Percentiles rank a stretch among this genome's conserved stretches.
Conservation (phyloP, 2,113 vertebrate genomes). For the Tetrax tetrax region DNA sequence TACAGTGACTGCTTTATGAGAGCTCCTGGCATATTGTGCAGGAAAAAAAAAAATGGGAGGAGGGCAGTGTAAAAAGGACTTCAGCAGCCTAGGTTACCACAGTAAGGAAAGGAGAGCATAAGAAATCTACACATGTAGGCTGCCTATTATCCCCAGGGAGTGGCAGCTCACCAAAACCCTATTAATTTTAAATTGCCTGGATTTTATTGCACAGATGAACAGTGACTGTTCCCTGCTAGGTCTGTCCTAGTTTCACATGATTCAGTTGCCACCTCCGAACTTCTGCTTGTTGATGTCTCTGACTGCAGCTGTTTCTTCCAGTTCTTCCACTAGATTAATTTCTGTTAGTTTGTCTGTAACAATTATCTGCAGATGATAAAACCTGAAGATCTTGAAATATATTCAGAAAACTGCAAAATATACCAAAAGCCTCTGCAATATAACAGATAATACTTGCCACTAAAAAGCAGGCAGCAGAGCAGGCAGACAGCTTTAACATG, state of each 20-base stretch:
- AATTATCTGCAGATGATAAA: constrained; percentile 40
- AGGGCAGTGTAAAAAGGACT: not conserved
- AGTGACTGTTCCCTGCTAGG: not conserved
- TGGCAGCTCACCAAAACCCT: constrained; percentile 4
- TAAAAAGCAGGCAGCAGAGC: constrained; percentile 41
- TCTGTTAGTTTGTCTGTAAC: constrained; percentile 10
- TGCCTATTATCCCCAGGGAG: not conserved
- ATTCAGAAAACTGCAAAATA: constrained; percentile 8
- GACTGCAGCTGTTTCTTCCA: not conserved
- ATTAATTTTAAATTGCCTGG: constrained; percentile 18
- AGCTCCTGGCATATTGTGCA: not conserved
- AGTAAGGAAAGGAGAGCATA: not conserved
- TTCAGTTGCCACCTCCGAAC: not conserved
- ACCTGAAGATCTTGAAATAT: constrained; percentile 18
- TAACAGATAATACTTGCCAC: constrained; percentile 56
- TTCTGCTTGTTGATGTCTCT: not conserved
- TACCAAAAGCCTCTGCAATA: constrained; percentile 19
- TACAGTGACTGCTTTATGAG: constrained; percentile 11
- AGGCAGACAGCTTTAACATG: not conserved
- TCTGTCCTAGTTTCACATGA: not conserved
- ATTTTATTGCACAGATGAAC: constrained; percentile 12
- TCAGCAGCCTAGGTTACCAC: not conserved
- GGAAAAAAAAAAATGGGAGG: not conserved
- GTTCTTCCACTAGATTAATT: constrained; percentile 1
- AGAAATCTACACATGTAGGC: not conserved